Evolutionary conservation across 2,797 vertebrate species (phyloP), one percentile per base, ranked within the genome.

Genomic region (Cossypha polioptera): DNA sequence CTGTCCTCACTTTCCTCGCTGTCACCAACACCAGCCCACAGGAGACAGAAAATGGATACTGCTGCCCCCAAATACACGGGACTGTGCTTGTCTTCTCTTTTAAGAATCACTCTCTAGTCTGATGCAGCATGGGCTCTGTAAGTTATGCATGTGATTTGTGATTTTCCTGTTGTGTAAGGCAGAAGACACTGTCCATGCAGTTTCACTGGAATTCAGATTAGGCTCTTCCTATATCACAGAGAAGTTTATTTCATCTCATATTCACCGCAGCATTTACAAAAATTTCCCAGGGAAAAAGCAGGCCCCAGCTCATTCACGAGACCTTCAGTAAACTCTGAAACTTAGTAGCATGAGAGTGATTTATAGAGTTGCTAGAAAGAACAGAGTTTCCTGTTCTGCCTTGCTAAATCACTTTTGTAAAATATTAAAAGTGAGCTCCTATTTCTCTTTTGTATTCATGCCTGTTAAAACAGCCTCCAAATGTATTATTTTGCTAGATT

Each of bases 381-480:
- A 84, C 12, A 24, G 51, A 58, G 38, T 68, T 92, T 92, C 79
- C 83, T 77, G 38, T 69, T 90, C 76, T 77, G 73, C 54, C 61
- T 74, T 48, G 65, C 26, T 90, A 59, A 65, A 77, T 75, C 42
- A 55, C 16, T 83, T 74, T 17, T 53, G 42, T 54, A 68, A 96
- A 93, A 80, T 90, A 90, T 54, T 63, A 90, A 55, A 88, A 92
- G 14, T 26, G 45, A 68, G 40, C 16, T 88, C 20, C 53, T 63
- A 48, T 71, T 94, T 90, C 72, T 79, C 63, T 92, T 89, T 69
- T 76, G 28, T 66, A 73, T 66, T 47, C 59, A 58, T 59, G 63
- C 47, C 94, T 90, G 53, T 59, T 85, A 88, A 92, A 95, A 61
- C 72, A 86, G 24, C 20, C n/a, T 59, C 20, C 12, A 59, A 87